Evolutionary conservation across 2,888 invertebrate species (phyloP).

Genomic region (Periphyllus acericola): DNA sequence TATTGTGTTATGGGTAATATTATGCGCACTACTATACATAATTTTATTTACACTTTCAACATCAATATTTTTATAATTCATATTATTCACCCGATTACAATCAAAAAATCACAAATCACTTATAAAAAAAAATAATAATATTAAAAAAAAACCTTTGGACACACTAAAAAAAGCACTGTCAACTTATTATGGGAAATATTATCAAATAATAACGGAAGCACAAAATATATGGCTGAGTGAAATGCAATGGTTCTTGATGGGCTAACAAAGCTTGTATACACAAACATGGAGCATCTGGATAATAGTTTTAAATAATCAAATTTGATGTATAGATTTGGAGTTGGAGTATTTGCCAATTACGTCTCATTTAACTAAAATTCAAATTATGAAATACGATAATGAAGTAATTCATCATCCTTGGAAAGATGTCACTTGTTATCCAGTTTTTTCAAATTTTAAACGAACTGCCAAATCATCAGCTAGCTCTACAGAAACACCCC

Average conservation of each 20-base stretch:
- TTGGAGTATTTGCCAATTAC: constrained; percentile 86
- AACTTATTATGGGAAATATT: background rate
- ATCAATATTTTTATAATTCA: background rate
- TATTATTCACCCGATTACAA: background rate
- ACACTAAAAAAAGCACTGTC: constrained; percentile 27
- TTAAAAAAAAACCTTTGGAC: background rate
- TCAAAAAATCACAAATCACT: background rate
- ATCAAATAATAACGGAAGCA: constrained; percentile 31
- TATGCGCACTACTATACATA: background rate
- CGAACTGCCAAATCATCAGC: constrained; percentile 68
- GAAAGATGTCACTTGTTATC: constrained; percentile 70
- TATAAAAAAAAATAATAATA: background rate
- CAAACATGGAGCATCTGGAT: constrained; percentile 26
- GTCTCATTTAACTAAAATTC: constrained; percentile 82
- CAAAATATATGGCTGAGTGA: constrained; percentile 21
- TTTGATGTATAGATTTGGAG: constrained; percentile 71
- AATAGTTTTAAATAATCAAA: constrained; percentile 36
- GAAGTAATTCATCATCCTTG: constrained; percentile 64
- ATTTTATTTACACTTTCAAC: constrained; percentile 2
- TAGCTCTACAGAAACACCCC: constrained; percentile 70
- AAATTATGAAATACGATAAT: constrained; percentile 75
- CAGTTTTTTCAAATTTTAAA: constrained; percentile 73
- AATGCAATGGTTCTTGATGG: constrained; percentile 14
- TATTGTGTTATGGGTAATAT: background rate
- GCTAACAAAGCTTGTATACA: constrained; percentile 31